Percentiles rank a stretch among this genome's conserved stretches.
phyloP scores from a whole-genome alignment of 2,797 vertebrate species.

The Vireo griseus region DNA sequence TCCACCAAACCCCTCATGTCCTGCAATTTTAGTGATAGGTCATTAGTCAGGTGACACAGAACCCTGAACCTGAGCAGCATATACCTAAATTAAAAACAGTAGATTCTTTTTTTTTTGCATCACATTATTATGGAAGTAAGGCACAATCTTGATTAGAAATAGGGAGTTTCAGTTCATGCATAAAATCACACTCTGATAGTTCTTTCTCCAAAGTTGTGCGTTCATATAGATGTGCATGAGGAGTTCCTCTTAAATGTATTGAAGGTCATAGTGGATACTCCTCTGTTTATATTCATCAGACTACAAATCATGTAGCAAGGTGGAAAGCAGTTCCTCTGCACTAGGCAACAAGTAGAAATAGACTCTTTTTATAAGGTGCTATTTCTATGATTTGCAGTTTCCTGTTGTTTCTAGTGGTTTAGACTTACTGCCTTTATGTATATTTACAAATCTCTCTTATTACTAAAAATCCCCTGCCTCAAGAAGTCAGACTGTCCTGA shows the following conservation, averaged over 20 bases:
- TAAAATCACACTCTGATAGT: not conserved
- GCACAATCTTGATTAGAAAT: not conserved
- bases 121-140: not conserved
- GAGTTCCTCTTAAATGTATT: not conserved
- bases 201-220: not conserved
- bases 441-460: not conserved
- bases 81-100: not conserved
- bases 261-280: not conserved
- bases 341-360: not conserved
- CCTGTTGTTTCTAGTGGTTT: not conserved
- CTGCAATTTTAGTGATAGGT: not conserved
- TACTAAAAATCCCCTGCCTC: not conserved
- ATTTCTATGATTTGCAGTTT: not conserved
- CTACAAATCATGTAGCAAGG: not conserved
- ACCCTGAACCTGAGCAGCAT: not conserved
- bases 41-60: not conserved
- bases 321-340: not conserved
- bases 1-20: not conserved
- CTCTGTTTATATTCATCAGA: not conserved
- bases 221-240: not conserved
- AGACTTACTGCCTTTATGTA: not conserved
- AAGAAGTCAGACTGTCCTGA: not conserved
- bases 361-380: not conserved
- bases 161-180: not conserved
- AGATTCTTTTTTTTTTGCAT: not conserved